Evolutionary conservation across 1,140 invertebrate genomes (phyloP), one percentile per base, ranked within the genome.

Genomic region (Littorina saxatilis): DNA sequence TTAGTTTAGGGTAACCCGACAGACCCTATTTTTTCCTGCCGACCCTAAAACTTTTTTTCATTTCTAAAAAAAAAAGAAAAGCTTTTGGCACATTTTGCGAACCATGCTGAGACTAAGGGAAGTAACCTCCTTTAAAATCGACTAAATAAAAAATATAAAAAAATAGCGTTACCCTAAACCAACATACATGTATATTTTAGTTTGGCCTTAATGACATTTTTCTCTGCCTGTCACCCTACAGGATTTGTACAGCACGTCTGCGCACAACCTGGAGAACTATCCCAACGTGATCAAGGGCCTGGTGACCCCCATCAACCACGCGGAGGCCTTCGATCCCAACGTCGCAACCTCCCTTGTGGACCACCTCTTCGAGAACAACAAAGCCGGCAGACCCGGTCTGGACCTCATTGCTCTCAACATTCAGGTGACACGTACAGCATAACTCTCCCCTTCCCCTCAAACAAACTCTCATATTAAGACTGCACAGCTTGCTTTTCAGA

Each of bases 121-220:
- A n/a, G n/a, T n/a, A n/a, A n/a, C n/a, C n/a, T n/a, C n/a, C n/a
- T n/a, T n/a, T n/a, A n/a, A n/a, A n/a, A n/a, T n/a, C n/a, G n/a
- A n/a, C n/a, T n/a, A n/a, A n/a, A n/a, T n/a, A n/a, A n/a, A n/a
- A n/a, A n/a, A n/a, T n/a, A n/a, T n/a, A n/a, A n/a, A n/a, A n/a
- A n/a, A n/a, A n/a, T n/a, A n/a, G n/a, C n/a, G n/a, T n/a, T n/a
- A n/a, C n/a, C n/a, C n/a, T n/a, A n/a, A n/a, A n/a, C n/a, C n/a
- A n/a, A n/a, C n/a, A n/a, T n/a, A n/a, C n/a, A n/a, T n/a, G 52
- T 96, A 98, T 93, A 96, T 97, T 1, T 95, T 99, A 85, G 96
- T 99, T 23, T n/a, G n/a, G n/a, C n/a, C n/a, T n/a, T n/a, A n/a
- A n/a, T 70, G 4, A 15, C 13, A 35, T 5, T 13, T 70, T 70